These are phyloP conservation scores for Arizona elegans DNA, from an alignment of 2,113 vertebrate genomes.

Conservation along the genomic window DNA sequence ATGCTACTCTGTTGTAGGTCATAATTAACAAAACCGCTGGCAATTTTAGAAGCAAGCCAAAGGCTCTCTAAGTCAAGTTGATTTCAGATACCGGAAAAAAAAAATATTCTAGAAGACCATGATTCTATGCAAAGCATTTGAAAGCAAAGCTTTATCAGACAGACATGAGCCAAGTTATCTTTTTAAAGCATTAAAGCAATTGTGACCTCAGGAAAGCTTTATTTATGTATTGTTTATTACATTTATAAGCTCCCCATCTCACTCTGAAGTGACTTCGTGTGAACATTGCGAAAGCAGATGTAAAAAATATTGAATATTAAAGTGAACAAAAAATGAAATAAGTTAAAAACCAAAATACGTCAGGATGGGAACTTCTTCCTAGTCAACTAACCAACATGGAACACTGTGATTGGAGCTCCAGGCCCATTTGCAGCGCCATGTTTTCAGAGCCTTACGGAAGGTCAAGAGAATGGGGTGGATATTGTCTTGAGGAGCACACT, in stretches of 20 bases:
- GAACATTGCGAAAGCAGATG: not conserved
- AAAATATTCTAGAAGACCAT: not conserved
- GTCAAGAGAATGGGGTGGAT: too few species aligned
- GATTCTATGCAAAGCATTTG: not conserved
- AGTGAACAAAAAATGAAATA: not conserved
- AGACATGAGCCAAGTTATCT: not conserved
- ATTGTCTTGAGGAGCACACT: too few species aligned
- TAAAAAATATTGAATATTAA: not conserved
- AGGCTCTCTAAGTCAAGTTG: not conserved
- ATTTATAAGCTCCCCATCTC: not conserved
- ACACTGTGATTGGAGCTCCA: too few species aligned
- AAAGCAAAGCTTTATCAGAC: not conserved
- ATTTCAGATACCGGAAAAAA: not conserved
- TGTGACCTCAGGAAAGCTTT: not conserved
- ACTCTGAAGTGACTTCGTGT: not conserved
- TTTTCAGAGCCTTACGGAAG: too few species aligned
- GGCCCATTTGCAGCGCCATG: too few species aligned
- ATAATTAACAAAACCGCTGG: not conserved
- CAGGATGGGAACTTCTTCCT: too few species aligned
- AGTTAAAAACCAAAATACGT: too few species aligned
- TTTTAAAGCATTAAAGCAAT: not conserved
- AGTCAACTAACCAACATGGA: too few species aligned
- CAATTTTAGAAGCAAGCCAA: conserved; percentile 24
- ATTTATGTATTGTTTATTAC: not conserved
- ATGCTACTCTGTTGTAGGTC: not conserved